These are phyloP conservation scores for Platyura marginata DNA, from an alignment of 1,140 invertebrate genomes.

Conservation along the genomic window DNA sequence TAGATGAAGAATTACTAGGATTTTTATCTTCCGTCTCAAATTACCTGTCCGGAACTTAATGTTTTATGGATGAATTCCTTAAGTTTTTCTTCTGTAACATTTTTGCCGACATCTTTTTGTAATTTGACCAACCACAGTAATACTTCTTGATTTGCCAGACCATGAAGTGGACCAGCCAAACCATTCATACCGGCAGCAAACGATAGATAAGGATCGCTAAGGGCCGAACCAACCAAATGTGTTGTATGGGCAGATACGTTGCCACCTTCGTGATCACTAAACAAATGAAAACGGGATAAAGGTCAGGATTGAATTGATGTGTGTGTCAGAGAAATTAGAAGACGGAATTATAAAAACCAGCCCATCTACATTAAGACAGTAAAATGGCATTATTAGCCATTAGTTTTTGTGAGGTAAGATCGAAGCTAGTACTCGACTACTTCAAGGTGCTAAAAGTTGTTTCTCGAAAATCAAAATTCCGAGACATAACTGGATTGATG, in stretches of 20 bases:
- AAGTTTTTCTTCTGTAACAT: constrained; percentile 68
- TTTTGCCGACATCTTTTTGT: constrained; percentile 56
- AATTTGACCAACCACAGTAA: constrained; percentile 72
- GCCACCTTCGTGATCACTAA: constrained; percentile 85
- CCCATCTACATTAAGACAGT: no score
- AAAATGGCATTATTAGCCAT: no score
- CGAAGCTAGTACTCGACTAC: no score
- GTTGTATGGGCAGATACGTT: constrained; percentile 91
- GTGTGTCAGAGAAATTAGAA: background rate
- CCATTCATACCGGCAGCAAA: constrained; percentile 91
- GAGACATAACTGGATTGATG: no score
- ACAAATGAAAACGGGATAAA: constrained; percentile 10
- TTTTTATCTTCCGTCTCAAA: background rate
- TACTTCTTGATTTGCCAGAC: constrained; percentile 89
- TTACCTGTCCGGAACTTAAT: constrained; percentile 59
- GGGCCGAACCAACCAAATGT: constrained; percentile 85
- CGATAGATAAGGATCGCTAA: constrained; percentile 87
- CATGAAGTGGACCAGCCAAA: constrained; percentile 87
- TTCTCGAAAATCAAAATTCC: no score
- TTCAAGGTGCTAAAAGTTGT: no score
- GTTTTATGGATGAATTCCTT: constrained; percentile 92
- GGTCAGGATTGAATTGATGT: constrained; percentile 1
- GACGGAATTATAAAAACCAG: no score
- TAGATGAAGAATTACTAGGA: background rate
- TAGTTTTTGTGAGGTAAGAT: no score